Conservation (phyloP, 2,797 vertebrate genomes). For the Sternotherus odoratus region DNA sequence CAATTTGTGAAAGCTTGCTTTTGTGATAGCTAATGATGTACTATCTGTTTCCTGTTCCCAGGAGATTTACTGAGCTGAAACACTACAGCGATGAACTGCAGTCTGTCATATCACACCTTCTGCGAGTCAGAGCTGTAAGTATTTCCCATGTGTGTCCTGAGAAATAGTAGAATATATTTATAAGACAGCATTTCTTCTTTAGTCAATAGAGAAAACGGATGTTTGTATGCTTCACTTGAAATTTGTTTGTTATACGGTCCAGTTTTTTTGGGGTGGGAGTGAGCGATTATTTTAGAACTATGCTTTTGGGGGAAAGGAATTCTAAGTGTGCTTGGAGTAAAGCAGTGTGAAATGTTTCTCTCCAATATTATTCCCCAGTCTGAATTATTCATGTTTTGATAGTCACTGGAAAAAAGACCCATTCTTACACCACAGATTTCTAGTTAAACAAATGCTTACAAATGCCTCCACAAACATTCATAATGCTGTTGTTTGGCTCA, state of each 20-base stretch:
- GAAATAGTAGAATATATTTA: conserved; percentile 60
- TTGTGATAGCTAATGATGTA: conserved; percentile 69
- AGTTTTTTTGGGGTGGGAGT: not conserved
- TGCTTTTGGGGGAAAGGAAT: not conserved
- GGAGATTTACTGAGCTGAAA: conserved; percentile 94
- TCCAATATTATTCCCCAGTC: not conserved
- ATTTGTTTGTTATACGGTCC: not conserved
- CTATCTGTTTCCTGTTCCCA: conserved; percentile 78
- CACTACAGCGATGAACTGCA: conserved; percentile 96
- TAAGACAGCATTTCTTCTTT: conserved; percentile 46
- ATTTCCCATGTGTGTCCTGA: conserved; percentile 63
- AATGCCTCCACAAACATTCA: not conserved
- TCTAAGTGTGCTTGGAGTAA: not conserved
- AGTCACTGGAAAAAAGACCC: not conserved
- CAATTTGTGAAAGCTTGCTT: conserved; percentile 55
- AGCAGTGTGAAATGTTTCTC: not conserved
- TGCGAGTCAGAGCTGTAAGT: conserved; percentile 95
- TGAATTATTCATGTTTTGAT: not conserved
- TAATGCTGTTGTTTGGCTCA: not conserved
- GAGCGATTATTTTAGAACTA: not conserved
- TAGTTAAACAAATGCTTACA: not conserved
- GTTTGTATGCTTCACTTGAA: not conserved
- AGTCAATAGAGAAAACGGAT: not conserved
- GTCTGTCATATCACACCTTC: conserved; percentile 94
- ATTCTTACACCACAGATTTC: not conserved